These are phyloP conservation scores for Protobothrops mucrosquamatus DNA, from an alignment of 2,113 vertebrate species.

Conservation along the genomic window DNA sequence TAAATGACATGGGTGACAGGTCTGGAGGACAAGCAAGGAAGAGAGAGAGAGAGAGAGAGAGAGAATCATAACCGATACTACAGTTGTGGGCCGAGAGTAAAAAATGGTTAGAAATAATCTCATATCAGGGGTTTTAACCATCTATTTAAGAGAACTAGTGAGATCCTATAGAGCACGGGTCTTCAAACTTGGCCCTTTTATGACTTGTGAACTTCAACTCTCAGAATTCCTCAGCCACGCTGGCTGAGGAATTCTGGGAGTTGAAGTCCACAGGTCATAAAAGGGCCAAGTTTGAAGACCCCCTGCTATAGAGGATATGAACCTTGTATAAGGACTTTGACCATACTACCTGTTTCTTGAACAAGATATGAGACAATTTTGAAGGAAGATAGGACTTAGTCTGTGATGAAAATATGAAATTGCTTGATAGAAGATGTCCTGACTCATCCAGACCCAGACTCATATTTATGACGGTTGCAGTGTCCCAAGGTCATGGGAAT, in stretches of 20 bases:
- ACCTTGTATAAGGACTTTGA: not conserved
- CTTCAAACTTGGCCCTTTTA: too few species aligned
- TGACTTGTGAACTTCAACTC: too few species aligned
- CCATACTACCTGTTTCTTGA: not conserved
- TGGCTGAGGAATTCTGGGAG: too few species aligned
- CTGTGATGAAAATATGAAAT: not conserved
- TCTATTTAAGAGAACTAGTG: constrained; percentile 33
- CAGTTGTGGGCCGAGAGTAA: constrained; percentile 79
- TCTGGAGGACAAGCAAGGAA: constrained; percentile 56
- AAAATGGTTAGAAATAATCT: constrained; percentile 78
- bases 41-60: too few species aligned
- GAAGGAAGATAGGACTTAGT: not conserved
- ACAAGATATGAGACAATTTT: not conserved
- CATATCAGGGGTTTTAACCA: constrained; percentile 61
- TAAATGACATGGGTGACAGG: constrained; percentile 78
- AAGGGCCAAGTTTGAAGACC: too few species aligned
- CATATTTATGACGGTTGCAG: too few species aligned
- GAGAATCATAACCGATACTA: constrained; percentile 66
- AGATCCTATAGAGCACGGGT: not conserved
- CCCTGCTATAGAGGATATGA: not conserved
- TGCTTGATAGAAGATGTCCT: not conserved
- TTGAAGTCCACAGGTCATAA: too few species aligned
- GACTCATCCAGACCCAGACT: not conserved
- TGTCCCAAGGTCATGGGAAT: too few species aligned
- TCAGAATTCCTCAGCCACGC: too few species aligned